Evolutionary conservation across 1,140 invertebrate species (phyloP).

Genomic region (Drosophila kurseongensis): DNA sequence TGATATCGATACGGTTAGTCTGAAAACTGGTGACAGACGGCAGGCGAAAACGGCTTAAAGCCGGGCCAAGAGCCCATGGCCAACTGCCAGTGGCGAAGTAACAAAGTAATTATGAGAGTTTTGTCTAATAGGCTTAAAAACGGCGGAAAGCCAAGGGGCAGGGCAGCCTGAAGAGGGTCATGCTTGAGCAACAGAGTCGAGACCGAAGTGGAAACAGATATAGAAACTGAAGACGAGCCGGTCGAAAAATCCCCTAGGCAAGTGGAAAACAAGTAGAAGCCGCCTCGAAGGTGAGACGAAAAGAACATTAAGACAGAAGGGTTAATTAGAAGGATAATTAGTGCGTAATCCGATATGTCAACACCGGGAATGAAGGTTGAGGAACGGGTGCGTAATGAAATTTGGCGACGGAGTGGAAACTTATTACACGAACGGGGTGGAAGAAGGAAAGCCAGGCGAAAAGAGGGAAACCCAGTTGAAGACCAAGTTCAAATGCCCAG

Average conservation of each 20-base stretch:
- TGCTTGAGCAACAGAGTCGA: slow-evolving; percentile 53
- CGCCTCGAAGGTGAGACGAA: slow-evolving; percentile 44
- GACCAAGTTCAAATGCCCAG: slow-evolving; percentile 47
- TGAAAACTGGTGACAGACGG: slow-evolving; percentile 27
- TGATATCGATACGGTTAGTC: slow-evolving; percentile 36
- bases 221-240: slow-evolving; percentile 22
- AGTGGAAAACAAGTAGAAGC: slow-evolving; percentile 35
- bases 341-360: slow-evolving; percentile 83
- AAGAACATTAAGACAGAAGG: slow-evolving; percentile 66
- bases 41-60: slow-evolving; percentile 5
- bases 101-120: slow-evolving; percentile 80
- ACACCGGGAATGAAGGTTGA: slow-evolving; percentile 40
- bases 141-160: slow-evolving; percentile 42
- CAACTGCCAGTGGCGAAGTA: slow-evolving; percentile 34
- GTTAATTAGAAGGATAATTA: slow-evolving; percentile 83
- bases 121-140: slow-evolving; percentile 80
- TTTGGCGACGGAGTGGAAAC: slow-evolving; percentile 62
- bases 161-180: slow-evolving; percentile 52
- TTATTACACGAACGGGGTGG: slow-evolving; percentile 35
- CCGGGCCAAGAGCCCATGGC: slow-evolving; percentile 16
- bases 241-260: slow-evolving; percentile 21
- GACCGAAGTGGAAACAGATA: slow-evolving; percentile 17
- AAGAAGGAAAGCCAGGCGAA: background rate
- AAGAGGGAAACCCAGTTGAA: slow-evolving; percentile 4
- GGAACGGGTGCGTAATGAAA: slow-evolving; percentile 56